phyloP scores from a whole-genome alignment of 1,140 invertebrate species.

The Drosophila lini region DNA sequence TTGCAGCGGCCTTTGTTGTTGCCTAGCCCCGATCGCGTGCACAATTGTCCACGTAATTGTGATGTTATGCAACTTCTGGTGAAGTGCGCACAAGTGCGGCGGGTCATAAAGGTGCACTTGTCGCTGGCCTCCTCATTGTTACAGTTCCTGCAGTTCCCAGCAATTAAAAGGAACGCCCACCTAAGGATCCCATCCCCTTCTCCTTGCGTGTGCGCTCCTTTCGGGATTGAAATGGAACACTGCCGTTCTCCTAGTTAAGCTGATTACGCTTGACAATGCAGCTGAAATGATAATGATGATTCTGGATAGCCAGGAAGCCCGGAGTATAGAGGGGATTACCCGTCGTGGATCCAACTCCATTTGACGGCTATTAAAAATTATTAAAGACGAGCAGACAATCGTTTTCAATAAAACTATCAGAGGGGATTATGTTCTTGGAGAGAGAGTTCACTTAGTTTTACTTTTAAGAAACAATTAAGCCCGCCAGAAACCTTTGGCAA shows the following conservation, averaged over 20 bases:
- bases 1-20: slow-evolving; percentile 5
- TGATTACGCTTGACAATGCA: slow-evolving; percentile 62
- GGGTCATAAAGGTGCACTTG: slow-evolving; percentile 51
- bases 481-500: slow-evolving; percentile 14
- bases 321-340: background rate
- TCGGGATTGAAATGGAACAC: slow-evolving; percentile 3
- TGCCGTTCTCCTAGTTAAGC: slow-evolving; percentile 63
- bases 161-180: slow-evolving; percentile 58
- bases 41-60: slow-evolving; percentile 47
- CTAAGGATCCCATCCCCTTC: slow-evolving; percentile 3
- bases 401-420: slow-evolving; percentile 20
- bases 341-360: background rate
- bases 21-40: slow-evolving; percentile 28
- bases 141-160: slow-evolving; percentile 26
- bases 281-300: slow-evolving; percentile 51
- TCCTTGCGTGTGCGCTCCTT: slow-evolving; percentile 54
- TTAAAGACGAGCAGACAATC: slow-evolving; percentile 1
- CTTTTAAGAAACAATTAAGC: slow-evolving; percentile 3
- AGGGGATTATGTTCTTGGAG: slow-evolving; percentile 2
- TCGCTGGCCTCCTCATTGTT: slow-evolving; percentile 63
- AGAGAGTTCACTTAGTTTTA: background rate
- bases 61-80: slow-evolving; percentile 48
- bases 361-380: slow-evolving; percentile 32
- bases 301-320: background rate
- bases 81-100: slow-evolving; percentile 45